A percentile compares a stretch with the other conserved stretches of the same genome.
These are phyloP conservation scores for Solea senegalensis DNA, from an alignment of 2,113 vertebrate species.

Conservation along the genomic window DNA sequence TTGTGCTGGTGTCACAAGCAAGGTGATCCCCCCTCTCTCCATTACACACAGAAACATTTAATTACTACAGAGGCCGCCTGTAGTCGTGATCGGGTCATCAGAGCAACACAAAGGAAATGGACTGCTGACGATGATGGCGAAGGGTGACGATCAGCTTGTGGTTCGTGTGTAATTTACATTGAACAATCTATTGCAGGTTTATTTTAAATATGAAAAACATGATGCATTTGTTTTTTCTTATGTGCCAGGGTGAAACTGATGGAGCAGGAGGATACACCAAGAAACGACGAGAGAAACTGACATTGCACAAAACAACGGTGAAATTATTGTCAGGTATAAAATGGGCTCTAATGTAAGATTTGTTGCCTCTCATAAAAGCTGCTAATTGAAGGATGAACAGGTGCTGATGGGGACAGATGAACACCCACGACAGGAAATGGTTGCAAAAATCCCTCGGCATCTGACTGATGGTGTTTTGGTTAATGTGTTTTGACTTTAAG, in stretches of 20 bases:
- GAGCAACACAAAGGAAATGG: slow-evolving; percentile 45
- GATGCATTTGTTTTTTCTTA: too few relatives aligned
- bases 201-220: too few relatives aligned
- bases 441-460: background rate
- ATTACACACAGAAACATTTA: slow-evolving; percentile 7
- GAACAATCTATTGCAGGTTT: too few relatives aligned
- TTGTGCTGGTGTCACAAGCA: slow-evolving; percentile 29
- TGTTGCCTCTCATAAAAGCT: background rate
- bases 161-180: background rate
- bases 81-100: slow-evolving; percentile 38
- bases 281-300: too few relatives aligned
- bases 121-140: background rate
- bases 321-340: background rate
- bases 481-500: background rate
- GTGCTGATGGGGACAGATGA: slow-evolving; percentile 3
- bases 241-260: too few relatives aligned
- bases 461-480: background rate
- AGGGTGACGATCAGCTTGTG: slow-evolving; percentile 6
- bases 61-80: slow-evolving; percentile 37
- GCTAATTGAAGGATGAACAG: background rate
- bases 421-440: background rate
- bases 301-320: too few relatives aligned
- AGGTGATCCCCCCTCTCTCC: slow-evolving; percentile 22
- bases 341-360: background rate
- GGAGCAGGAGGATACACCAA: too few relatives aligned